Conservation (phyloP, 2,113 vertebrate genomes). For the Herpetotheres cachinnans region DNA sequence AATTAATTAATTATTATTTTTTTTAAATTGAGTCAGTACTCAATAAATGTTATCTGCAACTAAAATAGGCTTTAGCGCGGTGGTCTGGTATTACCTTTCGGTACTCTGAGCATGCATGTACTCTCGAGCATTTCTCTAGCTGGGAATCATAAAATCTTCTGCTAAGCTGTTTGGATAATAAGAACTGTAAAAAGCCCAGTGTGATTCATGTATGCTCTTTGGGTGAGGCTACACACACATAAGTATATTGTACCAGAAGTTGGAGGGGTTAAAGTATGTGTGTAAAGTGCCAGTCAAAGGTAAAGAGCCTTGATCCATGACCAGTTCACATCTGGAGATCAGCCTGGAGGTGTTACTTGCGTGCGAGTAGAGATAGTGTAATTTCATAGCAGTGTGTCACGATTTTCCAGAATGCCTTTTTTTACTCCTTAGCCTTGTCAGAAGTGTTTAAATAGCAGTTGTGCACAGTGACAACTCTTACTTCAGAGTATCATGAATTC, state of each 20-base stretch:
- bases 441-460: not conserved
- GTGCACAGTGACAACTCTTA: not conserved
- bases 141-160: not conserved
- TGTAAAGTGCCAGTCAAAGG: not conserved
- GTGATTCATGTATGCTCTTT: not conserved
- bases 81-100: not conserved
- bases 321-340: not conserved
- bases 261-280: not conserved
- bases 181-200: not conserved
- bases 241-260: not conserved
- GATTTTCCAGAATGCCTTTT: not conserved
- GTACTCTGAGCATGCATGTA: not conserved
- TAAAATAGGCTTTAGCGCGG: not conserved
- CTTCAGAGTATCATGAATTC: not conserved
- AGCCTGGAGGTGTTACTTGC: not conserved
- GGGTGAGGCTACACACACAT: not conserved
- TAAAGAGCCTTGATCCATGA: slow-evolving; percentile 9
- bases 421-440: not conserved
- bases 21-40: not conserved
- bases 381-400: slow-evolving; percentile 1
- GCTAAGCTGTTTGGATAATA: not conserved
- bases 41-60: not conserved
- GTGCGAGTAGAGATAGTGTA: not conserved
- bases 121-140: not conserved
- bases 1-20: not conserved